Percentiles rank a stretch among this genome's conserved stretches.
phyloP scores from a whole-genome alignment of 2,113 vertebrate species.

The Neopipo cinnamomea region DNA sequence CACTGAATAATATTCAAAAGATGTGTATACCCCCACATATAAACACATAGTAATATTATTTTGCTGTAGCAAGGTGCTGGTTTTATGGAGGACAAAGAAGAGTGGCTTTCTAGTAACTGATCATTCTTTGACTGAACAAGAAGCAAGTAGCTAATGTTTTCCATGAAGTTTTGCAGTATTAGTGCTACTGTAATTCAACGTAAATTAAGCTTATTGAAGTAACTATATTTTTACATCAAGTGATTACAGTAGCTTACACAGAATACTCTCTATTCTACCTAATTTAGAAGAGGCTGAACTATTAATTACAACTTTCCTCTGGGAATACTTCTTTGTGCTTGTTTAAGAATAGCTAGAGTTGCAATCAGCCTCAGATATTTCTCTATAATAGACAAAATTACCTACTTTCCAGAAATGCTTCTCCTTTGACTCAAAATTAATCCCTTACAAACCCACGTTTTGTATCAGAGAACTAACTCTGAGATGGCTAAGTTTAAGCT shows the following conservation, averaged over 20 bases:
- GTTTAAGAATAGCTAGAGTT: background rate
- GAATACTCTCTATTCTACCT: background rate
- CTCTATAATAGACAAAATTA: background rate
- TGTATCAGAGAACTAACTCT: background rate
- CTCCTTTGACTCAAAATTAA: background rate
- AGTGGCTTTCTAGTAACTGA: background rate
- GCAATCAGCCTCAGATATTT: background rate
- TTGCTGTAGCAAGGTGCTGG: background rate
- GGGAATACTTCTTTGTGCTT: background rate
- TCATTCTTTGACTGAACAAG: background rate
- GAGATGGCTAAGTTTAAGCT: background rate
- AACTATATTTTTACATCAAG: background rate
- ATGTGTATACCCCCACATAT: too few species aligned
- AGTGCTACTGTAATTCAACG: background rate
- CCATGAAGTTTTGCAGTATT: background rate
- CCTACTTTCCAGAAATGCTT: background rate
- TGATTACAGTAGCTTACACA: background rate
- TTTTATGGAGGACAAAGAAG: background rate
- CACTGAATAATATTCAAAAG: background rate
- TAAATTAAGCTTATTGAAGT: background rate
- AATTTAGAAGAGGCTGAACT: background rate
- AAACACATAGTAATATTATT: background rate
- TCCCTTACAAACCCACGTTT: background rate
- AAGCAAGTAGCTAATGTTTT: background rate
- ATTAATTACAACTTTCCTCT: slow-evolving; percentile 5